phyloP scores from a whole-genome alignment of 1,140 invertebrate genomes.

The Macrocentrus cingulum region DNA sequence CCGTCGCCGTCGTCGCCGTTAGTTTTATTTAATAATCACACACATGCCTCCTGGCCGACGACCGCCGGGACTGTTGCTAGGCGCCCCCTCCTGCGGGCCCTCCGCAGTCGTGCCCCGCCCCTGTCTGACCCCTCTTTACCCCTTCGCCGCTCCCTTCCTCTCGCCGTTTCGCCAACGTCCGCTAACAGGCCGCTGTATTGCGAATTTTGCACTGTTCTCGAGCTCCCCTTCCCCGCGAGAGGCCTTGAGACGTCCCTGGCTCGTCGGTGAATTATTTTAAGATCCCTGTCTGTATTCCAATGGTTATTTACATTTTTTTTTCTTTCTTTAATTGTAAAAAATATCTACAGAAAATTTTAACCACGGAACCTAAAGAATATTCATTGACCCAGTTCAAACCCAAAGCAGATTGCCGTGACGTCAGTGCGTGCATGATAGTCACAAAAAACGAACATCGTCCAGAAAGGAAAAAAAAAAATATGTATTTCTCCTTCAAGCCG shows the following conservation, averaged over 20 bases:
- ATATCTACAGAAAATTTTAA: background rate
- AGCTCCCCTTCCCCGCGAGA: slow-evolving; percentile 25
- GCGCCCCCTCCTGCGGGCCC: slow-evolving; percentile 47
- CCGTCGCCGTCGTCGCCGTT: slow-evolving; percentile 45
- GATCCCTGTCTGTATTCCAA: background rate
- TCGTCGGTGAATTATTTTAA: slow-evolving; percentile 23
- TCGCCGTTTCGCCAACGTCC: slow-evolving; percentile 25
- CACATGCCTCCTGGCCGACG: slow-evolving; percentile 43
- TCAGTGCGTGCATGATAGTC: slow-evolving; percentile 8
- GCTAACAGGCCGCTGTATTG: slow-evolving; percentile 30
- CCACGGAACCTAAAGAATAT: too few species aligned
- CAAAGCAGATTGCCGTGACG: background rate
- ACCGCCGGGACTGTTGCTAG: slow-evolving; percentile 56
- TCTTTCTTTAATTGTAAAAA: background rate
- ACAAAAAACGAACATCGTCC: background rate
- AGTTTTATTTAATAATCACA: slow-evolving; percentile 59
- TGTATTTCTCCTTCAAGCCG: slow-evolving; percentile 42
- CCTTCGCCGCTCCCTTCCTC: slow-evolving; percentile 26
- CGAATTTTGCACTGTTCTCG: slow-evolving; percentile 16
- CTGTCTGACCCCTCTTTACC: slow-evolving; percentile 38
- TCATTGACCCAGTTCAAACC: slow-evolving; percentile 10
- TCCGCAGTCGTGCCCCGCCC: slow-evolving; percentile 44
- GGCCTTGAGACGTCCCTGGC: slow-evolving; percentile 27
- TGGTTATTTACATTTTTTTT: background rate
- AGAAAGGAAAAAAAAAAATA: background rate